Evolutionary conservation across 2,888 invertebrate species (phyloP), one percentile per base, ranked within the genome.

Genomic region (Hirudinaria manillensis): DNA sequence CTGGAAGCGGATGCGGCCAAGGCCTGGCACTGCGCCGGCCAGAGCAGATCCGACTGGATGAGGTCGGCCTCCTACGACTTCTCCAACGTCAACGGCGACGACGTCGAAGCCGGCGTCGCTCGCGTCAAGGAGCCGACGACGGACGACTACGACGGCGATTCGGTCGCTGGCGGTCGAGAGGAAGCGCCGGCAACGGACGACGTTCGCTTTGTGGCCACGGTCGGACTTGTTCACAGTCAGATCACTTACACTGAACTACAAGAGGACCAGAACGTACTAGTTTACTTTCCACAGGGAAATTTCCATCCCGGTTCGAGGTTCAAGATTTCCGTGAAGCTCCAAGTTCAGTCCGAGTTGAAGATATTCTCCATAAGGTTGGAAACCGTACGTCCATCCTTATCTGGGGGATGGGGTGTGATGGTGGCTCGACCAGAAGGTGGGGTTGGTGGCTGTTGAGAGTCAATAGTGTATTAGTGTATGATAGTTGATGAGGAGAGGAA

Each of bases 301-400:
- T 88, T 95, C 24, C 94, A 93, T 86, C 94, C 95, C 3, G 90
- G 92, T 83, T 92, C 94, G 51, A 90, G 92, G 82, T 88, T 96
- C 81, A 93, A 95, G 86, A 90, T 95, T 34, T 94, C 95, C 0
- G 93, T 94, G 45, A 93, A 93, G 82, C 89, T 96, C 76, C 84
- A 85, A 75, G 84, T 84, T 13, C 83, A 83, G 74, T 84, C 85
- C 2, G 82, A 83, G 76, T 81, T 85, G 78, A 90, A 92, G 76
- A 91, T 91, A 66, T 91, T 95, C 83, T 91, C 93, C 77, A 90
- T 95, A 81, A 91, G 91, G 94, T 93, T 85, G 88, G 89, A 68
- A 24, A n/a, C n/a, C n/a, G n/a, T n/a, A n/a, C n/a, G n/a, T n/a
- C n/a, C n/a, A n/a, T n/a, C n/a, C n/a, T n/a, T n/a, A 32, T 70